Evolutionary conservation across 2,797 vertebrate species (phyloP).

Genomic region (Acrossocheilus fasciatus): DNA sequence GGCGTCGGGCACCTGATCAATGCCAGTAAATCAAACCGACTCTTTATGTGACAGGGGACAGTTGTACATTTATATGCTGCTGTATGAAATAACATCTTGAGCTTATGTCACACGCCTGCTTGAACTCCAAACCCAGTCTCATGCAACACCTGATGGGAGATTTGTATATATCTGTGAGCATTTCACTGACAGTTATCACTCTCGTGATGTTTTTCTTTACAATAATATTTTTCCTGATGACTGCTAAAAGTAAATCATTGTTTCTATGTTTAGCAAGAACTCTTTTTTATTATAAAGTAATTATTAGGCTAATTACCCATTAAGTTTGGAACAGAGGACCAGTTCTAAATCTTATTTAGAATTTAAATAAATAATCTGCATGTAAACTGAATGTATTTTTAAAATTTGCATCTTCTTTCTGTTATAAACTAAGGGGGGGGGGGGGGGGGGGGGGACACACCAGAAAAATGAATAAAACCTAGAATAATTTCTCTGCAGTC

Average conservation of each 20-base stretch:
- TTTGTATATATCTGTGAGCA: constrained; percentile 28
- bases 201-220: neutral
- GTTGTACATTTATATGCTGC: constrained; percentile 82
- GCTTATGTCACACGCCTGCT: constrained; percentile 71
- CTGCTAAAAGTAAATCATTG: neutral
- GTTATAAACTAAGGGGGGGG: too few relatives aligned
- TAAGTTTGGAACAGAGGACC: neutral
- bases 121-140: constrained; percentile 53
- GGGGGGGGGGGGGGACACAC: too few relatives aligned
- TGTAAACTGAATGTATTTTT: too few relatives aligned
- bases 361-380: neutral
- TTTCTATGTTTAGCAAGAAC: neutral
- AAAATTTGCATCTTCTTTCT: too few relatives aligned
- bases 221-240: neutral
- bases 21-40: constrained; percentile 79
- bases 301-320: neutral
- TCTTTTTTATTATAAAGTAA: too few relatives aligned
- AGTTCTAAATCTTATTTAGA: neutral
- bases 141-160: constrained; percentile 30
- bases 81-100: constrained; percentile 83
- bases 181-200: constrained; percentile 2
- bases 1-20: constrained; percentile 77
- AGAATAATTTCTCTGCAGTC: too few relatives aligned
- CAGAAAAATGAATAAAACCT: too few relatives aligned
- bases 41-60: constrained; percentile 80